phyloP scores from a whole-genome alignment of 2,888 invertebrate genomes.

The Cheilosia pagana region DNA sequence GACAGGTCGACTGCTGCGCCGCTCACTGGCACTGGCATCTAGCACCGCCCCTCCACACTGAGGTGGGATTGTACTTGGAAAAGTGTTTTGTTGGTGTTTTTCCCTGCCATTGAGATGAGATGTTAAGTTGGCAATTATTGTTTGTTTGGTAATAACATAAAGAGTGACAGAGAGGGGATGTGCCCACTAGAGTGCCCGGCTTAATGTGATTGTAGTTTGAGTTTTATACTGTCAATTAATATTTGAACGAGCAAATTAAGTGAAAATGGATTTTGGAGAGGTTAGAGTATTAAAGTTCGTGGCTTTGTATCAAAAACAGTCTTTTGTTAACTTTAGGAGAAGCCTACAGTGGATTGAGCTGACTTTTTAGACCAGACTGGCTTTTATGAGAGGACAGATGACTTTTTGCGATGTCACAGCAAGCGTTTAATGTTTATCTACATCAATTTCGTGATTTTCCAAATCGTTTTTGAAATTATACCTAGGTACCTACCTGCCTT shows the following conservation, averaged over 20 bases:
- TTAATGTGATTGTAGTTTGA: neutral
- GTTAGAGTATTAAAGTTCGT: neutral
- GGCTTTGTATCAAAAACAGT: too few species aligned
- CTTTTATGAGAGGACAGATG: too few species aligned
- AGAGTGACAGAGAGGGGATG: neutral
- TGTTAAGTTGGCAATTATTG: slow-evolving; percentile 38
- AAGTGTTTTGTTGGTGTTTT: slow-evolving; percentile 25
- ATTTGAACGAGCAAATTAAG: neutral
- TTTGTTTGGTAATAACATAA: neutral
- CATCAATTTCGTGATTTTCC: too few species aligned
- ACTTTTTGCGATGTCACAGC: too few species aligned
- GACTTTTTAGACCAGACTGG: too few species aligned
- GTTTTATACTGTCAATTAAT: slow-evolving; percentile 1
- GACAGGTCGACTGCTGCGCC: slow-evolving; percentile 68
- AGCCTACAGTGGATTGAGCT: too few species aligned
- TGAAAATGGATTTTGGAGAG: too few species aligned
- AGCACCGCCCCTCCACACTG: slow-evolving; percentile 63
- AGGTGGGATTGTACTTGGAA: slow-evolving; percentile 42
- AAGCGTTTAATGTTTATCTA: too few species aligned
- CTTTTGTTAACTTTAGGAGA: too few species aligned
- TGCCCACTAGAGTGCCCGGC: too few species aligned
- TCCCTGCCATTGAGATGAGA: neutral
- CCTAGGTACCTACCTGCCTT: too few species aligned
- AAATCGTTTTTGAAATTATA: too few species aligned
- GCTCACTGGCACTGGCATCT: slow-evolving; percentile 42